phyloP scores from a whole-genome alignment of 2,113 vertebrate species.

The Ciconia maguari region DNA sequence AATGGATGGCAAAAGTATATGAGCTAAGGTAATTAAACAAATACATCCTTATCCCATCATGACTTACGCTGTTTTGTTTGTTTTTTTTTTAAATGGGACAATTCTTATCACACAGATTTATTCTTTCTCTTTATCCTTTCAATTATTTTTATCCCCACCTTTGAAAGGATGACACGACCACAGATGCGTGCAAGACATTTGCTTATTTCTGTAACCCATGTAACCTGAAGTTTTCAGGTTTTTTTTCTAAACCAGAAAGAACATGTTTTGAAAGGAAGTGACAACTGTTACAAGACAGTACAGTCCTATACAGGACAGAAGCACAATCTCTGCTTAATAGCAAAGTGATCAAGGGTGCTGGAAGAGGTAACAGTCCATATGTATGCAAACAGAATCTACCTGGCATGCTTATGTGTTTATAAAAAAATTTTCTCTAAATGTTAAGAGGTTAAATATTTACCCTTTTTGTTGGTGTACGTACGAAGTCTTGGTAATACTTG shows the following conservation, averaged over 20 bases:
- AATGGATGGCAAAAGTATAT: not conserved
- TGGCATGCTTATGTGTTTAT: accelerated
- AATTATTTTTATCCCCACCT: not conserved
- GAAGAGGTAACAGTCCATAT: not conserved
- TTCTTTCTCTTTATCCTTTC: not conserved
- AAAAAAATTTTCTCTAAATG: not conserved
- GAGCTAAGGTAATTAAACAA: not conserved
- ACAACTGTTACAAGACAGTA: not conserved
- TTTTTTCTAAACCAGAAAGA: not conserved
- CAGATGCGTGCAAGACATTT: not conserved
- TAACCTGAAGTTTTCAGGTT: too few species aligned
- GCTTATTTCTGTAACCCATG: not conserved
- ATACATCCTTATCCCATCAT: not conserved
- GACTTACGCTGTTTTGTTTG: not conserved
- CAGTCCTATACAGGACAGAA: not conserved
- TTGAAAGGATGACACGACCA: not conserved
- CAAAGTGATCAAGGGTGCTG: not conserved
- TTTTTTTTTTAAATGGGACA: not conserved
- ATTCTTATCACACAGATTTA: not conserved
- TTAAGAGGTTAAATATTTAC: not conserved
- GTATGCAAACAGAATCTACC: not conserved
- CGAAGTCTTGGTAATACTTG: not conserved
- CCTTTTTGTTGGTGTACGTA: accelerated
- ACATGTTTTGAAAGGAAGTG: not conserved
- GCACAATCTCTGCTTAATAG: not conserved